Evolutionary conservation across 2,888 invertebrate genomes (phyloP), one percentile per base, ranked within the genome.

Genomic region (Tetragnatha montana): DNA sequence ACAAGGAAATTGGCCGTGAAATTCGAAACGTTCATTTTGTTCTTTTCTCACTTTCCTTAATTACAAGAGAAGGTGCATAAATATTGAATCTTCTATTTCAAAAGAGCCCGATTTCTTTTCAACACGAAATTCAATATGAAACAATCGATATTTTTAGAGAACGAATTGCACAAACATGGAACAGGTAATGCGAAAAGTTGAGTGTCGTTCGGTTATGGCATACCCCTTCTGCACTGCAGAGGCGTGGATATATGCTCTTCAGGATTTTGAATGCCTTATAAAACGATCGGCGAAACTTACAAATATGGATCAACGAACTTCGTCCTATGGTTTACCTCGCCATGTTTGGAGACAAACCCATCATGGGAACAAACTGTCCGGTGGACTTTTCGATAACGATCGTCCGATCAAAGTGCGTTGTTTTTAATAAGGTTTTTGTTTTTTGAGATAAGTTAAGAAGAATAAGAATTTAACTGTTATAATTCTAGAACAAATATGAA

Each of bases 281-380:
- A 60, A 10, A 60, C 8, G 60, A 8, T 4, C 6, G 14, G 21
- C 60, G 60, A 60, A 22, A 60, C 60, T 60, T 21, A 14, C 21
- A 22, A 60, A 78, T 51, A 60, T 78, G 60, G 78, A 78, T 12
- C 60, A 21, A 21, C 51, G 78, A 78, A 78, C 78, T 78, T 78
- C 51, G 60, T 60, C 78, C 78, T 21, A 78, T 19, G 22, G 75
- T 49, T 17, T 68, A 22, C 60, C 17, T 60, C 60, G 51, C 78
- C 78, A 78, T 78, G 78, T 78, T 78, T 78, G 78, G 78, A 60
- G 14, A 60, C 35, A 35, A 1, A 35, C 35, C n/a, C 78, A 21
- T 22, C 51, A 21, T 60, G 12, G 22, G 35, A 22, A 60, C 14
- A 14, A 60, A 6, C 12, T 19, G 22, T 60, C 22, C 60, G 21